phyloP scores from a whole-genome alignment of 2,888 invertebrate species.

The Stenotaenia linearis region DNA sequence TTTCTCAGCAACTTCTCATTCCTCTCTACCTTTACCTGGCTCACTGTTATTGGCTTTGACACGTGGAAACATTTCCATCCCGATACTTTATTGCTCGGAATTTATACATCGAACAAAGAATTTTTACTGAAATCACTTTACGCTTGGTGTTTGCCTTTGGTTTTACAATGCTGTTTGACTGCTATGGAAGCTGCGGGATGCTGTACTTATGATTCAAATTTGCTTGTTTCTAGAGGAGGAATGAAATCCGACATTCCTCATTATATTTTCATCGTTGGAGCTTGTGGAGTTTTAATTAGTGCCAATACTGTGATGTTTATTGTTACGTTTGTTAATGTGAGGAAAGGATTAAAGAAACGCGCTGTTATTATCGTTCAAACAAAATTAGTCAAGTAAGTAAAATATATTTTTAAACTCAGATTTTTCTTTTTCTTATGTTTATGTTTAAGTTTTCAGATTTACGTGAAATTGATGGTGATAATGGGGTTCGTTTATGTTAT shows the following conservation, averaged over 20 bases:
- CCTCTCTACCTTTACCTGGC: not conserved
- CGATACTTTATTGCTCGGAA: not conserved
- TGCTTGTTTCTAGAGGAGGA: not conserved
- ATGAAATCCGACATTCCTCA: not conserved
- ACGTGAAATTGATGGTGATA: not conserved
- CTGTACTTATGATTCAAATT: not conserved
- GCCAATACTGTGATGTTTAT: not conserved
- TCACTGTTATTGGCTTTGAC: not conserved
- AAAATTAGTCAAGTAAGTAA: not conserved
- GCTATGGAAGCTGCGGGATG: not conserved
- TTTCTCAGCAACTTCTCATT: not conserved
- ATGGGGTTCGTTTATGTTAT: not conserved
- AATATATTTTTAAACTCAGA: not conserved
- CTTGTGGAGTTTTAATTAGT: not conserved
- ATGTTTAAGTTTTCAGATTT: not conserved
- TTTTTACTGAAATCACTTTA: not conserved
- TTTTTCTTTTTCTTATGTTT: not conserved
- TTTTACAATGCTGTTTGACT: not conserved
- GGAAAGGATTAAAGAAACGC: not conserved
- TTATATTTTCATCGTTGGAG: not conserved
- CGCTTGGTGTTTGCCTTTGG: not conserved
- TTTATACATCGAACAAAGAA: not conserved
- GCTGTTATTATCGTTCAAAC: not conserved
- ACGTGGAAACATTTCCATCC: not conserved
- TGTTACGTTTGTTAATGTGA: not conserved